Percentiles rank a stretch among this genome's conserved stretches.
Evolutionary conservation across 2,113 vertebrate genomes (phyloP).

Genomic region (Apodemus speciosus): DNA sequence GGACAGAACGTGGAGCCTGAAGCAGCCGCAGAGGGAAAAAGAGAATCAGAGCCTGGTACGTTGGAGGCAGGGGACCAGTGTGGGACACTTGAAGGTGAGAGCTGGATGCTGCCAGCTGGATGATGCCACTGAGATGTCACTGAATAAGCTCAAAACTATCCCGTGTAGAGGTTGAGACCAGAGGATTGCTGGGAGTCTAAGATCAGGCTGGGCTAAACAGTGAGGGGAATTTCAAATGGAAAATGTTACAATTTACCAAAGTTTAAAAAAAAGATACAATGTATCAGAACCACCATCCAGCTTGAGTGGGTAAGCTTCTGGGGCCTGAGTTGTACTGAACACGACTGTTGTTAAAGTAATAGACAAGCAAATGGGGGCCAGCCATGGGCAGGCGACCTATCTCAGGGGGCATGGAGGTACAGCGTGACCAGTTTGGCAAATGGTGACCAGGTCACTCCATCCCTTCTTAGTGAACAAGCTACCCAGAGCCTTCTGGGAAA

Average conservation of each 20-base stretch:
- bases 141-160: not conserved
- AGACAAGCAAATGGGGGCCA: not conserved
- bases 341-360: not conserved
- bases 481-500: not conserved
- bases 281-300: no score
- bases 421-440: rapidly evolving
- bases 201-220: not conserved
- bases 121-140: no score
- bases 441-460: no score
- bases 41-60: not conserved
- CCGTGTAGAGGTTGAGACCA: not conserved
- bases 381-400: rapidly evolving
- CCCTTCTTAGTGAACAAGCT: not conserved
- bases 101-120: no score
- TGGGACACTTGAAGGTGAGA: not conserved
- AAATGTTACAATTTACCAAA: not conserved
- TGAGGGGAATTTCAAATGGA: not conserved
- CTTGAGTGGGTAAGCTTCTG: not conserved
- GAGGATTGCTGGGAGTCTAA: not conserved
- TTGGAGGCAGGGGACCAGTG: not conserved
- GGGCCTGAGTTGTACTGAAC: not conserved
- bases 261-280: not conserved
- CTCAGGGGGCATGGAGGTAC: not conserved
- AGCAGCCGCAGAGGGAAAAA: not conserved
- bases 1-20: not conserved